phyloP scores from a whole-genome alignment of 92 coral and sea anemone species.

The Zoanthus solanderi region DNA sequence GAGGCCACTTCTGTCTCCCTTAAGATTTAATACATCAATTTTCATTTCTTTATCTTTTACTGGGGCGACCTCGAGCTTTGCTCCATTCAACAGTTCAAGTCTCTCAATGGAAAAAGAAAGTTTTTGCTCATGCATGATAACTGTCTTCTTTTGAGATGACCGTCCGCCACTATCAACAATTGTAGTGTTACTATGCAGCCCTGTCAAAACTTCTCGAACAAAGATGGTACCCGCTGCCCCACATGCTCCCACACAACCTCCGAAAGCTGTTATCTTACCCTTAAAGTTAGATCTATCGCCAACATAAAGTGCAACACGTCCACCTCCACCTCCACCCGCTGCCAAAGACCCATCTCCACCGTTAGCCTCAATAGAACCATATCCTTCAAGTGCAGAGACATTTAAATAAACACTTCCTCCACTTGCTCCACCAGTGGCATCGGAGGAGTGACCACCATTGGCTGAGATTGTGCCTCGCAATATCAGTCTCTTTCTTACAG shows the following conservation, averaged over 20 bases:
- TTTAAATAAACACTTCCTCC: slow-evolving; percentile 71
- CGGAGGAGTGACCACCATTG: slow-evolving; percentile 55
- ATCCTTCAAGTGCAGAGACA: slow-evolving; percentile 54
- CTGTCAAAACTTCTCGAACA: slow-evolving; percentile 62
- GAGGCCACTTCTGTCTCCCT: slow-evolving; percentile 72
- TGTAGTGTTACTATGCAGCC: slow-evolving; percentile 67
- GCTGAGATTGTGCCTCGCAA: slow-evolving; percentile 65
- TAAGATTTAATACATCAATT: slow-evolving; percentile 60
- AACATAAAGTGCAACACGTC: slow-evolving; percentile 68
- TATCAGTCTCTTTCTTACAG: slow-evolving; percentile 45
- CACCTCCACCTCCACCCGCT: slow-evolving; percentile 71
- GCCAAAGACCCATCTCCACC: slow-evolving; percentile 57
- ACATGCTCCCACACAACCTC: slow-evolving; percentile 67
- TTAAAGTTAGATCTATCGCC: slow-evolving; percentile 49
- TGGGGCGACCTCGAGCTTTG: slow-evolving; percentile 62
- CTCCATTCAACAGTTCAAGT: slow-evolving; percentile 58
- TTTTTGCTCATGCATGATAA: slow-evolving; percentile 70
- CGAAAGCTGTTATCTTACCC: slow-evolving; percentile 62
- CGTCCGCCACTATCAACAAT: slow-evolving; percentile 65
- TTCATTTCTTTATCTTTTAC: slow-evolving; percentile 46
- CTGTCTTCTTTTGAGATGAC: slow-evolving; percentile 57
- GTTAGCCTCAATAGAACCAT: slow-evolving; percentile 62
- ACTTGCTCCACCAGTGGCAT: slow-evolving; percentile 66
- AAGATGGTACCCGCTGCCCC: slow-evolving; percentile 78
- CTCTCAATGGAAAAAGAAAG: slow-evolving; percentile 56